phyloP scores from a whole-genome alignment of 2,888 invertebrate species.

The Macrophya alboannulata region DNA sequence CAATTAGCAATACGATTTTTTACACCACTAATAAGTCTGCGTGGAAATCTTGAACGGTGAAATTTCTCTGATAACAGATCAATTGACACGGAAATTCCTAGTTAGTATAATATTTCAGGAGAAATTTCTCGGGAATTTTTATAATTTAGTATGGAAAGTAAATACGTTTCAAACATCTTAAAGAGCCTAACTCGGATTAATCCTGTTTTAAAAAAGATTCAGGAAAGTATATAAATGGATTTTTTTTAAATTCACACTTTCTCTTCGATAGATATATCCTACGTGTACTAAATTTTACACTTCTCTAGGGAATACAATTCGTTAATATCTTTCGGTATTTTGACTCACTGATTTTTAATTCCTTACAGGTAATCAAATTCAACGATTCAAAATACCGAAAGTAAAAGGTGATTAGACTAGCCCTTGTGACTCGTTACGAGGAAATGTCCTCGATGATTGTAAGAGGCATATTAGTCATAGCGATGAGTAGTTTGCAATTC shows the following conservation, averaged over 20 bases:
- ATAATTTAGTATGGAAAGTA: not conserved
- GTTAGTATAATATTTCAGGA: not conserved
- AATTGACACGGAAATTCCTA: not conserved
- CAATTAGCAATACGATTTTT: not conserved
- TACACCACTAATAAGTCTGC: not conserved
- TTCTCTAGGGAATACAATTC: not conserved
- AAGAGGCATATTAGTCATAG: constrained; percentile 1
- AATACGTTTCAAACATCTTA: not conserved
- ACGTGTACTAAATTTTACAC: not conserved
- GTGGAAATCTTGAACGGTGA: not conserved
- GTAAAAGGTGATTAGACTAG: not conserved
- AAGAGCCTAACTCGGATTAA: not conserved
- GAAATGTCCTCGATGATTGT: constrained; percentile 13
- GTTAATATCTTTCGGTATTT: not conserved
- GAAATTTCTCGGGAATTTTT: not conserved
- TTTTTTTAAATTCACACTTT: not conserved
- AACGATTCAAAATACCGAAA: not conserved
- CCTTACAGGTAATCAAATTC: not conserved
- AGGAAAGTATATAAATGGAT: not conserved
- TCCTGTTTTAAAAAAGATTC: not conserved
- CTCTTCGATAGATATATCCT: not conserved
- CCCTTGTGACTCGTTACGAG: not conserved
- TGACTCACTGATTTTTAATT: not conserved
- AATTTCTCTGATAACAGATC: not conserved
- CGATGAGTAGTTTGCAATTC: constrained; percentile 9